Conservation (phyloP, 2,113 vertebrate species). For the Pluvialis apricaria region DNA sequence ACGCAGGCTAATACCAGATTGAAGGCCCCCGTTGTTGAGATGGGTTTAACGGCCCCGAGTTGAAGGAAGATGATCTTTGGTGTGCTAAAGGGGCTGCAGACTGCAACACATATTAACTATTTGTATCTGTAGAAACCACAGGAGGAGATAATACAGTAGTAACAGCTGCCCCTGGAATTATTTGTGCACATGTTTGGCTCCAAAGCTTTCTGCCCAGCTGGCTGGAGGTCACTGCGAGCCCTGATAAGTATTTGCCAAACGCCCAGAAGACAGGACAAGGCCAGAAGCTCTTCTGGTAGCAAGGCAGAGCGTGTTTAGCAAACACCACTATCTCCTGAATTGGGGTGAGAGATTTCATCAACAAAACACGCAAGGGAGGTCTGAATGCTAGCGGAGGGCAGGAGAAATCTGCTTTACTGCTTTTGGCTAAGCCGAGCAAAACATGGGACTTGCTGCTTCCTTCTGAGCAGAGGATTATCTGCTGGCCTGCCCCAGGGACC, state of each 20-base stretch:
- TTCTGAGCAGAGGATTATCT: neutral
- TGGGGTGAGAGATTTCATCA: conserved; percentile 34
- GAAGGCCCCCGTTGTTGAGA: neutral
- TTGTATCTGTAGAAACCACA: neutral
- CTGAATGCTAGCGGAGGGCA: neutral
- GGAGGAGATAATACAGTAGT: conserved; percentile 63
- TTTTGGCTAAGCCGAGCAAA: neutral
- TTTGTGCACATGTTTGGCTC: conserved; percentile 46
- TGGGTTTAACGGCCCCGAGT: neutral
- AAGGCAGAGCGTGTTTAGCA: conserved; percentile 5
- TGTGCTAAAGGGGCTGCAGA: neutral
- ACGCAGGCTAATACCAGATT: neutral
- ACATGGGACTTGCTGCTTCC: neutral
- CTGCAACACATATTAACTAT: neutral
- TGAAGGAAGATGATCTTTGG: neutral
- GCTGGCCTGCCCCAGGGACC: neutral
- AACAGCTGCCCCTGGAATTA: conserved; percentile 63
- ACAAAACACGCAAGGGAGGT: neutral
- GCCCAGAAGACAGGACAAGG: conserved; percentile 54
- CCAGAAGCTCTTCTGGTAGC: conserved; percentile 53
- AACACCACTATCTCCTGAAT: neutral
- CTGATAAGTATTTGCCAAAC: conserved; percentile 67
- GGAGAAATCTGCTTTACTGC: neutral
- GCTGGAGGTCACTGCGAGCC: conserved; percentile 68
- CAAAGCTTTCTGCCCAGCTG: conserved; percentile 55